Conservation (phyloP, 2,888 invertebrate genomes). For the Rhamphomyia laevipes region DNA sequence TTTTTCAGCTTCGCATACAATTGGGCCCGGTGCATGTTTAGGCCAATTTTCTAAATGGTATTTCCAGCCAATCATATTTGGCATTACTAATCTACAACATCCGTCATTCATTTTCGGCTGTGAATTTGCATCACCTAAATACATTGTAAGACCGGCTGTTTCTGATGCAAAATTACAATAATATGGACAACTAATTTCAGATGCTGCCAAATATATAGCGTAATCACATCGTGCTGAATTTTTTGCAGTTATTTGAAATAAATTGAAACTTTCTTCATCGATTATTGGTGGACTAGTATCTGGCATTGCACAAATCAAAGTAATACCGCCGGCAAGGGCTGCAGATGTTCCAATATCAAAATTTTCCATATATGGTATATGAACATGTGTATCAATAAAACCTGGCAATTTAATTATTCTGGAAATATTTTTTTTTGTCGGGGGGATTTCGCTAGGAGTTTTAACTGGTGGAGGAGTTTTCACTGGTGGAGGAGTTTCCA, state of each 20-base stretch:
- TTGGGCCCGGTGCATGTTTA: slow-evolving; percentile 55
- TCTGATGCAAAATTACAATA: slow-evolving; percentile 60
- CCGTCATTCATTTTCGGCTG: no score
- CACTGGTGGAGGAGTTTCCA: no score
- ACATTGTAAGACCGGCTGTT: slow-evolving; percentile 92
- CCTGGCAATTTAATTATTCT: slow-evolving; percentile 87
- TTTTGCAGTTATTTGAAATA: slow-evolving; percentile 71
- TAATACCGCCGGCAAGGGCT: slow-evolving; percentile 85
- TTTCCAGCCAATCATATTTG: slow-evolving; percentile 81
- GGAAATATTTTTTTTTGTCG: no score
- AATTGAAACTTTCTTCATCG: slow-evolving; percentile 62
- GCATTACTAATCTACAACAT: slow-evolving; percentile 77
- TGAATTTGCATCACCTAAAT: slow-evolving; percentile 94
- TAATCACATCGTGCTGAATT: no score
- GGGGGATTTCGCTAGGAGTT: no score
- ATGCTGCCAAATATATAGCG: slow-evolving; percentile 87
- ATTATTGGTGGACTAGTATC: slow-evolving; percentile 90
- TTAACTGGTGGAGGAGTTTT: no score
- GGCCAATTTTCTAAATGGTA: slow-evolving; percentile 93
- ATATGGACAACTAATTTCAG: slow-evolving; percentile 64
- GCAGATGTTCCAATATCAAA: slow-evolving; percentile 86
- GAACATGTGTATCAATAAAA: slow-evolving; percentile 96
- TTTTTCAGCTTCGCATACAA: slow-evolving; percentile 94
- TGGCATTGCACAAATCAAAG: slow-evolving; percentile 95
- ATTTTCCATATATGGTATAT: slow-evolving; percentile 94